Conservation (phyloP, 2,797 vertebrate species). For the Silurus aristotelis region DNA sequence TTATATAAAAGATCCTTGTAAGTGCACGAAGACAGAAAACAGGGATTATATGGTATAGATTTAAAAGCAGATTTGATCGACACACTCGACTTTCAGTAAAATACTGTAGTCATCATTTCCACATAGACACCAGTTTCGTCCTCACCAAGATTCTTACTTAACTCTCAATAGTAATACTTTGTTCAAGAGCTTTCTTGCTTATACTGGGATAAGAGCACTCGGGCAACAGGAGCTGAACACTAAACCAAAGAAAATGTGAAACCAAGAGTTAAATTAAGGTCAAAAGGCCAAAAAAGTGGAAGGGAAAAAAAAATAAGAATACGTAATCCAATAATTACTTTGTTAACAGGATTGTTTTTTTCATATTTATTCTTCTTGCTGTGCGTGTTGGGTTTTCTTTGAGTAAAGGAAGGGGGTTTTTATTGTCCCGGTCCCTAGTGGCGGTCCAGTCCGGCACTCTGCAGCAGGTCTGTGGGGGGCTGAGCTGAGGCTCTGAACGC, state of each 20-base stretch:
- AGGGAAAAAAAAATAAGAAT: constrained; percentile 71
- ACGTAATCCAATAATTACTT: constrained; percentile 75
- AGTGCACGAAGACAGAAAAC: not conserved
- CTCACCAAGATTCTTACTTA: not conserved
- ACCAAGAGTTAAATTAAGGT: constrained; percentile 64
- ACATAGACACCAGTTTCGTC: not conserved
- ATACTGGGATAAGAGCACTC: constrained; percentile 65
- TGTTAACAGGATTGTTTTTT: constrained; percentile 76
- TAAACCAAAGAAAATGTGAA: constrained; percentile 64
- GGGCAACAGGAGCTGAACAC: constrained; percentile 58
- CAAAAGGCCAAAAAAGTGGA: constrained; percentile 58
- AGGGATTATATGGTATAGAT: not conserved
- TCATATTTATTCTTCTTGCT: constrained; percentile 61
- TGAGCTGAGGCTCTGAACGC: constrained; percentile 89
- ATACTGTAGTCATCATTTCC: not conserved
- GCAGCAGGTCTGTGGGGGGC: constrained; percentile 90
- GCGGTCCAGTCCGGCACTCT: constrained; percentile 87
- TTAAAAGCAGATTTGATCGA: not conserved
- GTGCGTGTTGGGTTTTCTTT: constrained; percentile 49
- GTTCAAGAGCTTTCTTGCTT: constrained; percentile 12
- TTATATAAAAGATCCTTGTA: not conserved
- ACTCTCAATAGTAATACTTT: constrained; percentile 1
- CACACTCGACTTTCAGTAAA: not conserved
- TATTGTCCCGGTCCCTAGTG: constrained; percentile 76
- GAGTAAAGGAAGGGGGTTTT: constrained; percentile 22